Base-by-base conservation (phyloP, 2,888 invertebrate species). In the Mimas tiliae region DNA sequence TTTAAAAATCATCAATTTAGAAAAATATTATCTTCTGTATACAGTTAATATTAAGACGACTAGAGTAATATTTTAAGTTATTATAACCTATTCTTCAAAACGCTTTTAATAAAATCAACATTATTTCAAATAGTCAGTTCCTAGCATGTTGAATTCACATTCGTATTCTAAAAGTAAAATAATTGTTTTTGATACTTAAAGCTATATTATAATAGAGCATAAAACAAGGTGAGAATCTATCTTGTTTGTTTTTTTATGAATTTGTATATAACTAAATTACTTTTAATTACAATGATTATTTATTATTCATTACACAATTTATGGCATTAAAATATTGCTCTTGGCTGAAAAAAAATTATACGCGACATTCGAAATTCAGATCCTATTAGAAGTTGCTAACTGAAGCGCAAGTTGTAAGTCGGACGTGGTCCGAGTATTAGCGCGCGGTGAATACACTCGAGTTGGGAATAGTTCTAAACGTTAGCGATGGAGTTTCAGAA, bases 371-470 rank as follows among this genome's bases (percentile, higher is more conserved):
- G 58, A 58, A 58, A 52, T 51, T 51, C 51, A 51, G 27, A 53
- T 65, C 53, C 53, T 47, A 58, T 47, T 27, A 55, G 33, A 65
- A 53, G 19, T 21, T 65, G 27, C 38, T 52, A 42, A 38, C 38
- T 58, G 42, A 58, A 58, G 42, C 42, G 58, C 58, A 19, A 45
- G 42, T 53, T 38, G 51, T 50, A 64, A 64, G 52, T 52, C 6
- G 52, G 38, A 21, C 45, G 47, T 21, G 45, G 66, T 52, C 47
- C 53, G 52, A 62, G 82, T 80, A 83, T 86, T 85, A 84, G 83
- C 74, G 79, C 75, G 74, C 75, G 71, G 77, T 80, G 87, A 88
- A 87, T 85, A 86, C 88, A 86, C 85, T 88, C 87, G 82, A 88
- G 80, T 86, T 82, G 67, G 77, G 67, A 79, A 83, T 76, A 80